A percentile compares a stretch with the other conserved stretches of the same genome.
These are phyloP conservation scores for Anoplius nigerrimus DNA, from an alignment of 2,888 invertebrate genomes.

Conservation along the genomic window DNA sequence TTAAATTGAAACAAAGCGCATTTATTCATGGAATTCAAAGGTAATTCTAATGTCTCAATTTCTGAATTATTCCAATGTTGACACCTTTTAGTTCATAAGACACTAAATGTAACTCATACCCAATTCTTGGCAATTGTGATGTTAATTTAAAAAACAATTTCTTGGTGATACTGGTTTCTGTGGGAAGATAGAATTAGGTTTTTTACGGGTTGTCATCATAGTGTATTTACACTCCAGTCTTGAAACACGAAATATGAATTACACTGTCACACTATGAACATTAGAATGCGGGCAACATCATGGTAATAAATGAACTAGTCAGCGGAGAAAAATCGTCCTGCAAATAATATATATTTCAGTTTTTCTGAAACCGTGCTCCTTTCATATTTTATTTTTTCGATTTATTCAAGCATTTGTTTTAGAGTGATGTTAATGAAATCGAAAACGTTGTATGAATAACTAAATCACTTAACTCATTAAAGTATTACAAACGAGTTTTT, in stretches of 20 bases:
- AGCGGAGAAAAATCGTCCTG: constrained; percentile 39
- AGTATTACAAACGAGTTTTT: no score
- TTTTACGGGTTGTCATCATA: constrained; percentile 1
- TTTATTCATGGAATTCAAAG: constrained; percentile 36
- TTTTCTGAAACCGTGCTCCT: not conserved
- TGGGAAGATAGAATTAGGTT: constrained; percentile 3
- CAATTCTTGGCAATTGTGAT: not conserved
- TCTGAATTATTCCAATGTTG: not conserved
- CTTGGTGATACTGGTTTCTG: not conserved
- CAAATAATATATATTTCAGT: constrained; percentile 2
- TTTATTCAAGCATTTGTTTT: constrained; percentile 6
- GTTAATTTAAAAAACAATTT: not conserved
- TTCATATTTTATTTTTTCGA: constrained; percentile 6
- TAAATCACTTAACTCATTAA: constrained; percentile 3
- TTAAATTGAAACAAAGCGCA: constrained; percentile 20
- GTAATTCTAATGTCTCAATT: not conserved
- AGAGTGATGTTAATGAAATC: no score
- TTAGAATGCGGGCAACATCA: constrained; percentile 10
- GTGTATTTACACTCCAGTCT: not conserved
- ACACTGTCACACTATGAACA: not conserved
- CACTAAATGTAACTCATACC: not conserved
- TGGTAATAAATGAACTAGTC: constrained; percentile 56
- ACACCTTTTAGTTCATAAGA: not conserved
- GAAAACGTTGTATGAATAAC: no score
- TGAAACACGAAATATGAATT: no score